Evolutionary conservation across 2,888 invertebrate species (phyloP).

Genomic region (Hermaeophaga mercurialis): DNA sequence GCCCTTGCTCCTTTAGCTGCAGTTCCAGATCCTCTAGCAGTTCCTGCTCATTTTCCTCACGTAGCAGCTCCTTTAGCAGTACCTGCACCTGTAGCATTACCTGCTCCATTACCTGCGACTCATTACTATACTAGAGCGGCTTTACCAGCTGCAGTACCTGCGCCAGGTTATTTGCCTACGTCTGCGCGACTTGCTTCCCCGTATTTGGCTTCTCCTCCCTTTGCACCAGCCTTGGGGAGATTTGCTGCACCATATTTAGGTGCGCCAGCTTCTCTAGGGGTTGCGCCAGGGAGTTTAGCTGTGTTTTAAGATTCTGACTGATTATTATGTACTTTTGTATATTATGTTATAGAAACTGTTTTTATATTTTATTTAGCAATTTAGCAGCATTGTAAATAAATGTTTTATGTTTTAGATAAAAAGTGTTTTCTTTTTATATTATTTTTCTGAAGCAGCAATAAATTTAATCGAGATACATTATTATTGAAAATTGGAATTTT

Average conservation of each 20-base stretch:
- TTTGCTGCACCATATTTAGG: slow-evolving; percentile 28
- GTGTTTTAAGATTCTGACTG: slow-evolving; percentile 33
- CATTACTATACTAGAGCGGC: slow-evolving; percentile 3
- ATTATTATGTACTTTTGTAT: slow-evolving; percentile 22
- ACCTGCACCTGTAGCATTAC: slow-evolving; percentile 27
- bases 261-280: slow-evolving; percentile 28
- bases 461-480: no score
- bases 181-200: slow-evolving; percentile 33
- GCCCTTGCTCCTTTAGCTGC: slow-evolving; percentile 27
- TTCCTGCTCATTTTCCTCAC: slow-evolving; percentile 3
- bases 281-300: slow-evolving; percentile 39
- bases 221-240: slow-evolving; percentile 30
- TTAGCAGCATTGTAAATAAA: background rate
- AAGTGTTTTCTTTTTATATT: background rate
- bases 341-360: slow-evolving; percentile 1
- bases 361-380: slow-evolving; percentile 20
- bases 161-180: slow-evolving; percentile 29
- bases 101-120: background rate
- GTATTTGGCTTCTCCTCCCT: slow-evolving; percentile 28
- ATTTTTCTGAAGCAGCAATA: background rate
- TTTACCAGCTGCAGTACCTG: slow-evolving; percentile 5
- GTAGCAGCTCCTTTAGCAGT: slow-evolving; percentile 13
- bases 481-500: no score
- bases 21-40: slow-evolving; percentile 25
- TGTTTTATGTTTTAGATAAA: slow-evolving; percentile 5